phyloP scores from a whole-genome alignment of 2,888 invertebrate species.

The Steinernema carpocapsae region DNA sequence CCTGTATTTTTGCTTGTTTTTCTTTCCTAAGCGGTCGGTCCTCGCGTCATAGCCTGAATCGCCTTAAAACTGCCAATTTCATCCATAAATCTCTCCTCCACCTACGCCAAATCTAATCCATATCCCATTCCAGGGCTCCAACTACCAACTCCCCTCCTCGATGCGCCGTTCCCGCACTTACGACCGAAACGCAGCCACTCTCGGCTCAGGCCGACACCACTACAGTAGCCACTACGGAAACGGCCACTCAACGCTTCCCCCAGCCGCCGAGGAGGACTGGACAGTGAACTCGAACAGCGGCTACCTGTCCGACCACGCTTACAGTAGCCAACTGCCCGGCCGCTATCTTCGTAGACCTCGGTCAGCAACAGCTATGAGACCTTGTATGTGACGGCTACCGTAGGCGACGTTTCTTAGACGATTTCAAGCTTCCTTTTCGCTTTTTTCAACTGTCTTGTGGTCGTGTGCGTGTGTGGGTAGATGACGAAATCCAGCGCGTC shows the following conservation, averaged over 20 bases:
- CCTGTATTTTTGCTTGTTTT: no score
- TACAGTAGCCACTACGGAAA: constrained; percentile 17
- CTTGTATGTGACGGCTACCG: constrained; percentile 45
- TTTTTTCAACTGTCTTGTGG: not conserved
- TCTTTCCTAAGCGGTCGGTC: no score
- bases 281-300: constrained; percentile 51
- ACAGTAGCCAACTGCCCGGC: constrained; percentile 45
- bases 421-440: not conserved
- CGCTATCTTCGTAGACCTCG: constrained; percentile 53
- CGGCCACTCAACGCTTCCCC: constrained; percentile 17
- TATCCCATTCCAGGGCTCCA: not conserved
- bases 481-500: not conserved
- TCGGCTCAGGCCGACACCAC: constrained; percentile 15
- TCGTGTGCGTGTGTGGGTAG: no score
- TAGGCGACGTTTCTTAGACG: constrained; percentile 2
- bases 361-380: constrained; percentile 59
- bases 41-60: no score
- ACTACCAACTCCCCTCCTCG: constrained; percentile 1
- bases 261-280: constrained; percentile 48
- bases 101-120: no score
- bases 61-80: no score
- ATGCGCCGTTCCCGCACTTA: constrained; percentile 33
- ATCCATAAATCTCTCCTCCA: not conserved
- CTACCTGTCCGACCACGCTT: constrained; percentile 58
- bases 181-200: constrained; percentile 34